Base-by-base conservation (phyloP, 2,113 vertebrate genomes). In the Cheirogaleus medius region DNA sequence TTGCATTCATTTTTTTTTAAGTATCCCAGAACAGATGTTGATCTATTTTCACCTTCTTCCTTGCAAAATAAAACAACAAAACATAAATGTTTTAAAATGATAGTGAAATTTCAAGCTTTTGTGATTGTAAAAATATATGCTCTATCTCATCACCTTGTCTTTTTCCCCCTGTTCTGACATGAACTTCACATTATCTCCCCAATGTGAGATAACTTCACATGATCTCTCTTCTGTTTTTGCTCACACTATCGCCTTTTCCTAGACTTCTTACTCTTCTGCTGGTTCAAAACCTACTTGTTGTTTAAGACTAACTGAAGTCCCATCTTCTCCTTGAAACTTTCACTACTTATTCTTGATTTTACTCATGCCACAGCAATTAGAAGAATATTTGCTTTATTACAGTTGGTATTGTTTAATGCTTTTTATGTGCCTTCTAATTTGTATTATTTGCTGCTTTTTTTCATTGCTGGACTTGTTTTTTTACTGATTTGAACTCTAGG, bases 81-180 rank as follows among this genome's bases (percentile, higher is more conserved):
- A 88, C 44, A 66, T 73, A 90, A 86, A 32, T 54, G 21, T 91
- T 91, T 96, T 76, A 82, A 96, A 87, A 87, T 93, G 94, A 37
- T 77, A 66, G 21, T 90, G 44, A 91, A 86, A 78, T 86, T 83
- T 25, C 8, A 78, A 83, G 17, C 18, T 90, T 94, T 77, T 60
- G 8, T 96, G 39, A 78, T 90, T 88, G 68, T 78, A 66, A 78
- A 87, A 83, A 77, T 60, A 23, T 15, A 47, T 74, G 6, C n/a
- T 78, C 2, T 81, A 63, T 58, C 20, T 91, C 39, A 91, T 91
- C 39, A 91, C 42, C 60, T 92, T 37, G 76, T 69, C 1, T 66
- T 84, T 80, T 84, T 17, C 4, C 5, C 23, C 34, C 34, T 52
- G 5, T 29, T 81, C 3, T 42, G 66, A 47, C 5, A 90, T 66